These are phyloP conservation scores for Caenorhabditis imperialis DNA, from an alignment of 2,888 invertebrate species.

Conservation along the genomic window DNA sequence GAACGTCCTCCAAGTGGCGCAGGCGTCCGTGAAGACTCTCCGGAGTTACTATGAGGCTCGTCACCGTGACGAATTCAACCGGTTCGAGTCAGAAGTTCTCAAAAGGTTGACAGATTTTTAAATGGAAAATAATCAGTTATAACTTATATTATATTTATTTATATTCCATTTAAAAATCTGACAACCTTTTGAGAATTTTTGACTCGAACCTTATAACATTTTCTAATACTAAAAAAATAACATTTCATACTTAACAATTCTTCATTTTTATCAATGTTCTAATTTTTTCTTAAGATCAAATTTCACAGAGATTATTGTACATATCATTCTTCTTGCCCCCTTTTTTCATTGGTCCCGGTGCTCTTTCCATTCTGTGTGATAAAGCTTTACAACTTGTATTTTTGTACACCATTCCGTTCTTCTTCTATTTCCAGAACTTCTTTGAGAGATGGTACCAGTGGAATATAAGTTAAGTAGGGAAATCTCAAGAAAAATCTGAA, in stretches of 20 bases:
- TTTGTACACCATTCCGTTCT: conserved; percentile 14
- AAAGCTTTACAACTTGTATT: conserved; percentile 23
- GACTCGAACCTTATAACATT: no score
- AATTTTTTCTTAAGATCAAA: background rate
- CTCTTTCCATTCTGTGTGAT: background rate
- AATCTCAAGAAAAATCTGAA: conserved; percentile 30
- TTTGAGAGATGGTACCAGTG: conserved; percentile 28
- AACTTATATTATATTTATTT: no score
- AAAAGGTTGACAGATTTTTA: no score
- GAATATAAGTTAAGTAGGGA: conserved; percentile 25
- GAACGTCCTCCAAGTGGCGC: no score
- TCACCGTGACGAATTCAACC: no score
- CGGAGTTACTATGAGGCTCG: no score
- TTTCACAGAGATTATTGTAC: background rate
- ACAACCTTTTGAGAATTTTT: no score
- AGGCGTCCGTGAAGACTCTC: no score
- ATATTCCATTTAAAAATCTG: no score
- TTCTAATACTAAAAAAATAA: no score
- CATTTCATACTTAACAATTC: background rate
- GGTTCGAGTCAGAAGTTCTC: no score
- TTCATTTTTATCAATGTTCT: background rate
- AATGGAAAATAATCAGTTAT: no score
- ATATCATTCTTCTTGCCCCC: background rate
- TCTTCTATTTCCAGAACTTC: conserved; percentile 34
- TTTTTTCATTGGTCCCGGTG: background rate